Percentiles rank a stretch among this genome's conserved stretches.
Evolutionary conservation across 2,888 invertebrate genomes (phyloP).

Genomic region (Chorisops tibialis): DNA sequence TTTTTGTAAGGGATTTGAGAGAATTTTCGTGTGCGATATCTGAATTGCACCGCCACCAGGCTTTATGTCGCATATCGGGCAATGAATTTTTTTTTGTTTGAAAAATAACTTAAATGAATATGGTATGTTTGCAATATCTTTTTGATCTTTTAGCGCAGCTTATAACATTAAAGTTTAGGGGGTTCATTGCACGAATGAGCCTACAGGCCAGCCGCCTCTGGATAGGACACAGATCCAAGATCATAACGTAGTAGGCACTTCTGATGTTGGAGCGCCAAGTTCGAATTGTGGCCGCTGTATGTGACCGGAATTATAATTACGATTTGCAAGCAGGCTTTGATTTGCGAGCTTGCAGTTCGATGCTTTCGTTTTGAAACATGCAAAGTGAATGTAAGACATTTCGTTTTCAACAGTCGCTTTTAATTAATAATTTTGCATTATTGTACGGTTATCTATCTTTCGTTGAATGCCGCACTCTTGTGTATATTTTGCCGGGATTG

Average conservation of each 20-base stretch:
- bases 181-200: too few species aligned
- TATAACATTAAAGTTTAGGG: too few species aligned
- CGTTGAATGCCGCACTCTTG: background rate
- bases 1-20: too few species aligned
- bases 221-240: too few species aligned
- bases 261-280: constrained; percentile 4
- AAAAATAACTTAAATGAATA: too few species aligned
- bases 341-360: background rate
- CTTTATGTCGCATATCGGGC: too few species aligned
- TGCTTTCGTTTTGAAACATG: constrained; percentile 18
- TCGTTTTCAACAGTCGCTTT: constrained; percentile 25
- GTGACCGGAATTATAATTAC: constrained; percentile 27
- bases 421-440: constrained; percentile 28
- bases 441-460: background rate
- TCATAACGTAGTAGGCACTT: background rate
- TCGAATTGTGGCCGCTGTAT: constrained; percentile 14
- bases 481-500: background rate
- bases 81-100: too few species aligned
- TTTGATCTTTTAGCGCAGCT: too few species aligned
- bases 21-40: too few species aligned
- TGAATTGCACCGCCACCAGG: too few species aligned
- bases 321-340: background rate
- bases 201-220: too few species aligned
- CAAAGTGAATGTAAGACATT: constrained; percentile 27
- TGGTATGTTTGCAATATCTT: too few species aligned